Conservation (phyloP, 1,140 invertebrate genomes). For the Aphaenogaster ashmeadi region DNA sequence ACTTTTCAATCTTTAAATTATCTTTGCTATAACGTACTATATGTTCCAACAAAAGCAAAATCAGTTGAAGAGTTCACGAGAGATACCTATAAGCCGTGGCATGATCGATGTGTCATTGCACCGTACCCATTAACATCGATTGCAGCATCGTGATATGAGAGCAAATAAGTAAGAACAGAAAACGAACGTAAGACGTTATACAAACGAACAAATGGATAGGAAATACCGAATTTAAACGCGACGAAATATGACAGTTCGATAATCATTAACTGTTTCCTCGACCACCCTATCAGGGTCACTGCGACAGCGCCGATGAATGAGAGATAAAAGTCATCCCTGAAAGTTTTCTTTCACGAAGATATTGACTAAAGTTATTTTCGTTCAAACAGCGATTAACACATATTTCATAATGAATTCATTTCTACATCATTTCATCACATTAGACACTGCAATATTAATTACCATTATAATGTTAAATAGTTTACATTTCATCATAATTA, state of each 20-base stretch:
- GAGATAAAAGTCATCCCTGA: conserved; percentile 6
- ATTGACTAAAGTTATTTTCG: conserved; percentile 17
- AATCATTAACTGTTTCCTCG: conserved; percentile 5
- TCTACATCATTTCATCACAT: not conserved
- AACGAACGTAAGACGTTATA: not conserved
- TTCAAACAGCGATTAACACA: not conserved
- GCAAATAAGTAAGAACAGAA: conserved; percentile 57
- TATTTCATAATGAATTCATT: not conserved
- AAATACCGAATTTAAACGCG: not conserved
- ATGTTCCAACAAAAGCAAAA: not conserved
- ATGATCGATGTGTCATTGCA: conserved; percentile 76
- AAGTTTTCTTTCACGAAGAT: conserved; percentile 26
- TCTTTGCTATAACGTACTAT: not conserved
- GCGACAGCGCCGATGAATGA: conserved; percentile 23
- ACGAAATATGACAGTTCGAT: conserved; percentile 28
- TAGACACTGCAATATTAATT: conserved; percentile 11
- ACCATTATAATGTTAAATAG: not conserved
- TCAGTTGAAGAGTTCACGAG: conserved; percentile 1
- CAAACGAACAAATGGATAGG: not conserved
- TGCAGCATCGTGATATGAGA: not conserved
- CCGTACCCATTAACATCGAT: conserved; percentile 68
- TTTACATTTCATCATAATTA: not conserved
- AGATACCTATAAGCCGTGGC: conserved; percentile 22
- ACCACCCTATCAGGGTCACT: not conserved
- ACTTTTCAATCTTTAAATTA: not conserved